Percentiles rank a stretch among this genome's conserved stretches.
These are phyloP conservation scores for Sminthurides bifidus DNA, from an alignment of 1,140 invertebrate genomes.

Conservation along the genomic window DNA sequence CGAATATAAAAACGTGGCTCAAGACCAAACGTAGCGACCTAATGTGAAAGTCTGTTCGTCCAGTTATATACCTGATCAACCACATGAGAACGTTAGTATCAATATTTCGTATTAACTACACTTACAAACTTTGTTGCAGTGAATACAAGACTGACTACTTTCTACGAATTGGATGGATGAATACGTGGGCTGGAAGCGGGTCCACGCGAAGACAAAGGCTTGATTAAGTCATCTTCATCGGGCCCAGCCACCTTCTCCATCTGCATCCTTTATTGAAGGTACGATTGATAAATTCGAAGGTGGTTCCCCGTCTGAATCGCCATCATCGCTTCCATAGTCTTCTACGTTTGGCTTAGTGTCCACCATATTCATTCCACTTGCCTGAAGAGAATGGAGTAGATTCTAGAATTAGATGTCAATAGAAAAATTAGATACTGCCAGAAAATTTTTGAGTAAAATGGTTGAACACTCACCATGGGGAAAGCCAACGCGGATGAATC, in stretches of 20 bases:
- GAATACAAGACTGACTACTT: too few relatives aligned
- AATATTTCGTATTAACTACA: background rate
- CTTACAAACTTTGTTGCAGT: too few relatives aligned
- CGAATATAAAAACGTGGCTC: too few relatives aligned
- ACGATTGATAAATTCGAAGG: slow-evolving; percentile 15
- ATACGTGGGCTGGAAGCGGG: slow-evolving; percentile 3
- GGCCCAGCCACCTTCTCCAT: slow-evolving; percentile 24
- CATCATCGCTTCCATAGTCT: slow-evolving; percentile 20
- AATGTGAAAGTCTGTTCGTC: too few relatives aligned
- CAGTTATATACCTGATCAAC: too few relatives aligned
- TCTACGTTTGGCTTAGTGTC: slow-evolving; percentile 17
- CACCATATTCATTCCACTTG: slow-evolving; percentile 11
- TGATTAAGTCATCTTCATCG: slow-evolving; percentile 11
- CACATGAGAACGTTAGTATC: too few relatives aligned
- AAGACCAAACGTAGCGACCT: too few relatives aligned
- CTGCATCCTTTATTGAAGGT: slow-evolving; percentile 15
- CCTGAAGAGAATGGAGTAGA: slow-evolving; percentile 19
- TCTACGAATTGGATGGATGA: slow-evolving; percentile 12
- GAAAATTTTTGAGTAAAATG: background rate
- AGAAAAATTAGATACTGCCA: background rate
- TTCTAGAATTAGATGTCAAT: slow-evolving; percentile 4
- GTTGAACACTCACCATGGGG: slow-evolving; percentile 22
- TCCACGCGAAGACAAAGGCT: background rate
- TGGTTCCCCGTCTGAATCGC: slow-evolving; percentile 23
- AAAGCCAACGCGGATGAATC: slow-evolving; percentile 25